Evolutionary conservation across 2,797 vertebrate genomes (phyloP).

Genomic region (Myiothlypis coronata): DNA sequence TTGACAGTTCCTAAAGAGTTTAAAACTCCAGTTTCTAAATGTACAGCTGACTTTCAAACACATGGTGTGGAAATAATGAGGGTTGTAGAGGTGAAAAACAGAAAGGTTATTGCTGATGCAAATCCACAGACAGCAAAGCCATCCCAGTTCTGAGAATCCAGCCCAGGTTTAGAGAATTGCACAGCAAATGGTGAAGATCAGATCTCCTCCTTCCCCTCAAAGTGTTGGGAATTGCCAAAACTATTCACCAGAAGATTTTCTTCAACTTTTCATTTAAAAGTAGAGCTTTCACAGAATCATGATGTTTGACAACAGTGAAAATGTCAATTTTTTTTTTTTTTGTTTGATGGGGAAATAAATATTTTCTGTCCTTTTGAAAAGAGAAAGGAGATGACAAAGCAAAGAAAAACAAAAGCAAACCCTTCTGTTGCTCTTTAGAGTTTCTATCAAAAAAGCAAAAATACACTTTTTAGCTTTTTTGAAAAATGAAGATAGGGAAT

Average conservation of each 20-base stretch:
- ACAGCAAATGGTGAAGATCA: background rate
- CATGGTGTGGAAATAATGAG: background rate
- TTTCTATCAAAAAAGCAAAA: background rate
- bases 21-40: background rate
- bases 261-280: background rate
- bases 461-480: background rate
- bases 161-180: background rate
- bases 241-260: background rate
- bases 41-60: background rate
- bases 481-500: background rate
- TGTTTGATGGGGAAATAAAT: background rate
- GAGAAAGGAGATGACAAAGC: background rate
- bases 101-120: background rate
- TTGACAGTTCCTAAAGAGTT: background rate
- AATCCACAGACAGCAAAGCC: background rate
- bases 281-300: background rate
- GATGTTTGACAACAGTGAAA: background rate
- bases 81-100: background rate
- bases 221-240: background rate
- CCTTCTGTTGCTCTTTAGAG: background rate
- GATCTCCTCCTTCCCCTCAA: background rate
- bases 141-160: background rate
- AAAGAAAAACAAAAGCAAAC: fast-evolving
- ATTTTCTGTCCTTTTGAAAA: background rate
- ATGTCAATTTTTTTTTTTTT: background rate